A percentile compares a stretch with the other conserved stretches of the same genome.
phyloP scores from a whole-genome alignment of 2,113 vertebrate genomes.

The Bos taurus region ARS-UCD2.0 NC_037342.1:67115001-67115500 shows the following conservation, averaged over 20 bases:
- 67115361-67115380: background rate
- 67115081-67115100: background rate
- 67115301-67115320: background rate
- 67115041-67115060: background rate
- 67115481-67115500: background rate
- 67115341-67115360: background rate
- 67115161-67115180: background rate
- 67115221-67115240: background rate
- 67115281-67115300: background rate
- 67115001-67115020: background rate
- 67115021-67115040: background rate
- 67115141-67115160: background rate
- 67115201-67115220: background rate
- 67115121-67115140: background rate
- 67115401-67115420: background rate
- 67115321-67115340: background rate
- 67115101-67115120: background rate
- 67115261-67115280: background rate
- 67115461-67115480: background rate
- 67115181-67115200: background rate
- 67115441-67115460: background rate
- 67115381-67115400: conserved; percentile 14
- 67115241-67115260: background rate
- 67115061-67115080: background rate
- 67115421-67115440: background rate